These are phyloP conservation scores for Lamproptera curius DNA, from an alignment of 2,888 invertebrate genomes.

Conservation along the genomic window DNA sequence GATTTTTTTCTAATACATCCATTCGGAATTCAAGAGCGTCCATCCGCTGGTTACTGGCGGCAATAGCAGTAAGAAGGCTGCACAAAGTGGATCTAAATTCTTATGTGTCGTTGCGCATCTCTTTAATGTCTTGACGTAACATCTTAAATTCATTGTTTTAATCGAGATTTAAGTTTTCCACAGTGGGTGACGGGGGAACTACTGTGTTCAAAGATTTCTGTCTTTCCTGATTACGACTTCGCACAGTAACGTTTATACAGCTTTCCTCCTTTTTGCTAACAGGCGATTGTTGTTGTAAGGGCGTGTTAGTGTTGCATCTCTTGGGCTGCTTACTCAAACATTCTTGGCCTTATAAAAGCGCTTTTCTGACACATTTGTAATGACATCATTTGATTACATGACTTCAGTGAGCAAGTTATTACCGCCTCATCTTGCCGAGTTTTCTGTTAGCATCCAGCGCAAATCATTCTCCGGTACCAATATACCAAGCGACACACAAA, in stretches of 20 bases:
- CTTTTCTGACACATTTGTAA: background rate
- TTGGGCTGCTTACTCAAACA: background rate
- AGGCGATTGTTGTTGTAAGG: background rate
- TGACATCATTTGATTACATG: no score
- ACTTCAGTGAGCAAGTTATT: no score
- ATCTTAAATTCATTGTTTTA: background rate
- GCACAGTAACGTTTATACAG: background rate
- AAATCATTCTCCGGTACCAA: no score
- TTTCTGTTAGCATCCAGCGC: no score
- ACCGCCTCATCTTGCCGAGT: no score
- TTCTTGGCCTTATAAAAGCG: conserved; percentile 1
- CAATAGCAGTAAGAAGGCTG: background rate
- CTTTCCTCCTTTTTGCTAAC: background rate
- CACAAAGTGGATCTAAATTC: no score
- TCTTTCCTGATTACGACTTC: background rate
- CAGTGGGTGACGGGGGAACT: background rate
- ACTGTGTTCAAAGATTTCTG: background rate
- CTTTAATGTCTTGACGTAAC: no score
- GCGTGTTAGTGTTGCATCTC: background rate
- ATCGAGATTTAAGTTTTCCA: no score
- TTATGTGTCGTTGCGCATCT: no score
- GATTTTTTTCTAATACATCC: no score
- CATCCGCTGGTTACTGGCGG: background rate
- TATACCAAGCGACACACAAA: no score
- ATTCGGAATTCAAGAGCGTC: background rate